A percentile compares a stretch with the other conserved stretches of the same genome.
phyloP scores from a whole-genome alignment of 2,113 vertebrate species.

The Astatotilapia flaviijosephi region DNA sequence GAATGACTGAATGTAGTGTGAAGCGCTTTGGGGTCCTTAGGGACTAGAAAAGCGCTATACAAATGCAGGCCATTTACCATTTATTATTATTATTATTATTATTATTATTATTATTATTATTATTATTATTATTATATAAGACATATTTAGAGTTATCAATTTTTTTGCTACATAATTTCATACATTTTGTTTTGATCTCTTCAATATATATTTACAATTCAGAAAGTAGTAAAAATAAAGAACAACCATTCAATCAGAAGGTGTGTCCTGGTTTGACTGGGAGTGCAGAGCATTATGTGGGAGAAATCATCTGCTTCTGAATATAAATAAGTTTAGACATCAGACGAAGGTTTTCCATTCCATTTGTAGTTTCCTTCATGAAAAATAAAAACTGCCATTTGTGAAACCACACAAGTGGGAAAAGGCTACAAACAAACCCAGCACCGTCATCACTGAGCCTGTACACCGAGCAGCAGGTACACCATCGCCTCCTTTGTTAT shows the following conservation, averaged over 20 bases:
- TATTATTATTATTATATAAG: neutral
- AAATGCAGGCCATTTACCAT: neutral
- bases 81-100: too few relatives aligned
- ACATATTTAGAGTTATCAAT: neutral
- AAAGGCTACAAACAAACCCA: neutral
- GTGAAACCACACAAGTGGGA: neutral
- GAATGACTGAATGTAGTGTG: too few relatives aligned
- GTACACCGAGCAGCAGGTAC: neutral
- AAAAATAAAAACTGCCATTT: neutral
- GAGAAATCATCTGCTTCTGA: neutral
- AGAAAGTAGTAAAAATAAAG: neutral
- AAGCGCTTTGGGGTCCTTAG: accelerated
- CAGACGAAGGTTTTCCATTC: neutral
- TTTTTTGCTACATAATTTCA: neutral
- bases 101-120: neutral
- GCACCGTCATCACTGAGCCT: neutral
- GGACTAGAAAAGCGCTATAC: accelerated
- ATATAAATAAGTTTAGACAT: neutral
- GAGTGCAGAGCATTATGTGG: neutral
- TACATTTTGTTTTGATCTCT: neutral
- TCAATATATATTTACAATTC: neutral
- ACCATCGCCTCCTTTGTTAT: neutral
- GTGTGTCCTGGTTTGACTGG: neutral
- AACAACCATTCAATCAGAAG: neutral
- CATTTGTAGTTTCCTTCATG: neutral